Evolutionary conservation across 2,888 invertebrate genomes (phyloP), one percentile per base, ranked within the genome.

Genomic region (Empis stercorea): DNA sequence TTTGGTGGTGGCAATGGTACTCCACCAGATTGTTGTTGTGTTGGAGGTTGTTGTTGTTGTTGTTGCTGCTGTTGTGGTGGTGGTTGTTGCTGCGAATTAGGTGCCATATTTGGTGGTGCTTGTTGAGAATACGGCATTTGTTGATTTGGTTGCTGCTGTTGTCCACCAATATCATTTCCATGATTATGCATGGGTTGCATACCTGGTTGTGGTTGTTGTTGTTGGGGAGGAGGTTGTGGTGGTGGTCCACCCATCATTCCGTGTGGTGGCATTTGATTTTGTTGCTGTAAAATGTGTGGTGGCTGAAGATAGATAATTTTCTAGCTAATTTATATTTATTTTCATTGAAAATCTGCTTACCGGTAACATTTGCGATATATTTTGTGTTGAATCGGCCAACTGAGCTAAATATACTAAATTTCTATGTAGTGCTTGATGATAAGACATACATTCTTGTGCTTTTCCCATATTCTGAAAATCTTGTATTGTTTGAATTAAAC

Each of bases 401-500:
- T 93, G 91, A 10, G 96, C 95, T 57, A 99, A 74, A 68, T 94
- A 96, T 0, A 96, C 89, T 51, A 99, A 76, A 73, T 99, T 99
- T 55, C 95, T 76, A 65, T 99, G 97, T 53, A 99, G 72, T 52
- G 89, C 80, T 69, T 94, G 89, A 65, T 96, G 95, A 67, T 91
- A 92, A 73, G 91, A 91, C 66, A 89, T 79, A 63, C 91, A 91
- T 73, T 96, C 95, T 70, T 87, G 83, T 16, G 84, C 75, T 68
- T 94, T 94, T 50, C 95, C 96, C 74, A 93, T 93, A 55, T 81
- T 87, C 72, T 97, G 96, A 71, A 85, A 95, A 58, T 97, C 96
- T 68, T 93, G 88, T 62, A 97, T 95, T 10, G 92, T 91, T 73
- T 95, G 92, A 60, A 97, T 96, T 40, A 97, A 76, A 65, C 94